Evolutionary conservation across 2,113 vertebrate species (phyloP).

Genomic region (Oxyura jamaicensis): DNA sequence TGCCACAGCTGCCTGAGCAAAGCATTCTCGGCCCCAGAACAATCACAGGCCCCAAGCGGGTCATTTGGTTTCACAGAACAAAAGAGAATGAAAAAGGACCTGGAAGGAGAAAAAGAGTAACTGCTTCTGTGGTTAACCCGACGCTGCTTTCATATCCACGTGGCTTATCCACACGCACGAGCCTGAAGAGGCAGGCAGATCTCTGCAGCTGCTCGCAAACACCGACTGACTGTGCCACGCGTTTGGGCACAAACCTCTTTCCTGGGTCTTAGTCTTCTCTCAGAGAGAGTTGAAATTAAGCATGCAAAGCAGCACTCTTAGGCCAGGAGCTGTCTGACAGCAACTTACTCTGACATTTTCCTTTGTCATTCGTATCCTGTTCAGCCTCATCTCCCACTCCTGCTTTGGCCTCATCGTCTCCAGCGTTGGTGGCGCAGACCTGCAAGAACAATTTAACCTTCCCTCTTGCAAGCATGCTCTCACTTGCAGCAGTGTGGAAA

Average conservation of each 20-base stretch:
- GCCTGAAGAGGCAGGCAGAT: background rate
- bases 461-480: background rate
- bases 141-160: fast-evolving
- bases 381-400: slow-evolving; percentile 82
- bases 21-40: fast-evolving
- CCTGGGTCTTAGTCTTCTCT: background rate
- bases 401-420: slow-evolving; percentile 80
- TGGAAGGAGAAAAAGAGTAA: background rate
- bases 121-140: background rate
- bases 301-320: fast-evolving
- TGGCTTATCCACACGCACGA: fast-evolving
- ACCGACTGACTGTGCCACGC: fast-evolving
- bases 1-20: background rate
- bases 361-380: slow-evolving; percentile 78
- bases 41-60: fast-evolving
- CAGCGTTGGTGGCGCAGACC: slow-evolving; percentile 76
- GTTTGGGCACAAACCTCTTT: background rate
- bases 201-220: background rate
- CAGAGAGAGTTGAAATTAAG: background rate
- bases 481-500: fast-evolving
- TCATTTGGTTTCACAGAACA: background rate
- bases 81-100: background rate
- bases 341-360: slow-evolving; percentile 77
- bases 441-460: slow-evolving; percentile 59
- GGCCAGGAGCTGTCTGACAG: background rate